phyloP scores from a whole-genome alignment of 2,113 vertebrate species.

The Carassius carassius region DNA sequence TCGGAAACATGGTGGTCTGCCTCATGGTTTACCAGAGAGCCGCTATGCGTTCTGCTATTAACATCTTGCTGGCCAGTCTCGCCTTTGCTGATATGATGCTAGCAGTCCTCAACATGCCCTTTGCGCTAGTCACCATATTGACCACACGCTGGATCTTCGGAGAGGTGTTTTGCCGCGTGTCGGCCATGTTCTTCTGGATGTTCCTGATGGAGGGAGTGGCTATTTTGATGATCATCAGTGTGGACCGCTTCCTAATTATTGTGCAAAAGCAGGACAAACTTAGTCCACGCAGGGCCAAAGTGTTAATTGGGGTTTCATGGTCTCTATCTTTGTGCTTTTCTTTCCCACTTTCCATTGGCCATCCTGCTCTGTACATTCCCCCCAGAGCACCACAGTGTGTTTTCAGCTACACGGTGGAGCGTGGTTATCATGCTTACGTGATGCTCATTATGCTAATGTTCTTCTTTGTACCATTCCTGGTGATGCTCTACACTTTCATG shows the following conservation, averaged over 20 bases:
- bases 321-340: slow-evolving; percentile 83
- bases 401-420: slow-evolving; percentile 85
- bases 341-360: slow-evolving; percentile 87
- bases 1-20: slow-evolving; percentile 95
- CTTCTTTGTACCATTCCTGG: slow-evolving; percentile 91
- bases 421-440: slow-evolving; percentile 87
- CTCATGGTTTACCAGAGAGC: slow-evolving; percentile 98
- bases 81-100: slow-evolving; percentile 97
- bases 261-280: slow-evolving; percentile 95
- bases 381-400: slow-evolving; percentile 94
- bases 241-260: slow-evolving; percentile 96
- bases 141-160: slow-evolving; percentile 93
- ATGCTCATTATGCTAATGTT: slow-evolving; percentile 85
- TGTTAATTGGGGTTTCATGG: slow-evolving; percentile 91
- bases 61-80: slow-evolving; percentile 94
- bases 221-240: slow-evolving; percentile 95
- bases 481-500: slow-evolving; percentile 95
- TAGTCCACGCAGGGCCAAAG: slow-evolving; percentile 90
- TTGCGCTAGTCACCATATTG: slow-evolving; percentile 88
- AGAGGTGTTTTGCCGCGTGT: slow-evolving; percentile 87
- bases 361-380: slow-evolving; percentile 85
- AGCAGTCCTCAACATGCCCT: slow-evolving; percentile 94
- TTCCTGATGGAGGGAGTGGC: slow-evolving; percentile 92
- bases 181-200: slow-evolving; percentile 97
- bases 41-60: slow-evolving; percentile 98